These are phyloP conservation scores for Chymomyza fuscimana DNA, from an alignment of 2,888 invertebrate species.

Conservation along the genomic window DNA sequence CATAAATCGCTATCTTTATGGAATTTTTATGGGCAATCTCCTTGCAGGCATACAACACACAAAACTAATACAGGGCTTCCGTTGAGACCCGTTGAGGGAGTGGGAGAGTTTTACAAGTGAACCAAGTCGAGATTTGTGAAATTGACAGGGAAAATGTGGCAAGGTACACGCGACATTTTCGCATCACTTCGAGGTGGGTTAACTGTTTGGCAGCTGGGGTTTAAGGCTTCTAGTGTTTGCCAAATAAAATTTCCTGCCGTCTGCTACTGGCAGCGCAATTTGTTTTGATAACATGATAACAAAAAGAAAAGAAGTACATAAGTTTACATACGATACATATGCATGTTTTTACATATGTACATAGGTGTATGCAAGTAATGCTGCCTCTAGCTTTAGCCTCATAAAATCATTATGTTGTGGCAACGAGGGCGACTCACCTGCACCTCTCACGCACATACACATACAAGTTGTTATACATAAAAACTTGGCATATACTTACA, in stretches of 20 bases:
- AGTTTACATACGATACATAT: too few species aligned
- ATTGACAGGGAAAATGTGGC: conserved; percentile 41
- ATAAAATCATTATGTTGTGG: too few species aligned
- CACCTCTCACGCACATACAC: too few species aligned
- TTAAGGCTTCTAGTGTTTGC: conserved; percentile 24
- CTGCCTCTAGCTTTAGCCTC: too few species aligned
- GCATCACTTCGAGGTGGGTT: conserved; percentile 62
- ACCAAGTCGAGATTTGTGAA: conserved; percentile 32
- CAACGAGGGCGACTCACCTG: too few species aligned
- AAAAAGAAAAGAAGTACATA: conserved; percentile 10
- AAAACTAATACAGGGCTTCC: conserved; percentile 74
- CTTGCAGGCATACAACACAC: conserved; percentile 66
- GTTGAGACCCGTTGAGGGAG: conserved; percentile 18
- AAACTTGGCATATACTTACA: too few species aligned
- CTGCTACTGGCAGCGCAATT: conserved; percentile 59
- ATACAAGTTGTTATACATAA: too few species aligned
- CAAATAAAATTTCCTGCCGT: conserved; percentile 63
- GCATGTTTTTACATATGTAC: too few species aligned
- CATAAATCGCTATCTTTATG: conserved; percentile 77
- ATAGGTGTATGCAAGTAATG: too few species aligned
- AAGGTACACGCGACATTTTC: conserved; percentile 69
- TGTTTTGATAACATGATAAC: conserved; percentile 60
- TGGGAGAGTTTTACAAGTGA: neutral
- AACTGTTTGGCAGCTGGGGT: conserved; percentile 22
- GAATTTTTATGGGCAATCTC: conserved; percentile 78